Evolutionary conservation across 2,113 vertebrate genomes (phyloP), one percentile per base, ranked within the genome.

Genomic region (Oceanodroma tethys): DNA sequence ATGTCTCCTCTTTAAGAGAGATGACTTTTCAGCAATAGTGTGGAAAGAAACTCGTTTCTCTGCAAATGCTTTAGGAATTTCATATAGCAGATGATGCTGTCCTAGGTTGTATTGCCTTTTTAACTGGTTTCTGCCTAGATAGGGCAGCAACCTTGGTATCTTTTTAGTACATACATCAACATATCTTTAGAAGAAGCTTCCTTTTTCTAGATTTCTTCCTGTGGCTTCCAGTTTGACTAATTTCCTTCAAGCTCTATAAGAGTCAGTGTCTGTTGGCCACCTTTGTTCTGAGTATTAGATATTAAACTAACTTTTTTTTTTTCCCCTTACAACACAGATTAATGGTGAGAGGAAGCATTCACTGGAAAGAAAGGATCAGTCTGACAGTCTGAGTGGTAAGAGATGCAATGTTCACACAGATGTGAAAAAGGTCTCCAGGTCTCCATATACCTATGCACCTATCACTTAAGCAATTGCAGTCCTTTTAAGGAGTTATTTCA

Each of bases 291-390:
- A 78, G 21, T 42, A 72, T 84, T 81, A 42, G 26, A 26, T 55
- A 38, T 16, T 63, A 72, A 88, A 85, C 10, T 29, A 56, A 42
- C 10, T 47, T 22, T 17, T 60, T 52, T 58, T 42, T 18, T 19
- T 19, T 8, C 45, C 8, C 6, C 34, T 90, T 88, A 16, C 18
- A 52, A 94, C 94, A 78, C 95, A 99, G 99, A 94, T 98, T 43
- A 99, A 99, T 97, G 99, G 98, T 93, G 98, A 99, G 90, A 98
- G 97, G 14, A 98, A 89, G 87, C 87, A 89, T 66, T 94, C 94
- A 32, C 96, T 98, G 80, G 98, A 99, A 67, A 97, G 95, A 78
- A 99, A 98, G 88, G 99, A 97, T 93, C 89, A 96, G 15, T 65
- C 96, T 88, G 97, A 98, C 34, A 93, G 36, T 66, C 71, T 82